Percentiles rank a stretch among this genome's conserved stretches.
Conservation (phyloP, 2,888 invertebrate species). For the Oligia strigilis region DNA sequence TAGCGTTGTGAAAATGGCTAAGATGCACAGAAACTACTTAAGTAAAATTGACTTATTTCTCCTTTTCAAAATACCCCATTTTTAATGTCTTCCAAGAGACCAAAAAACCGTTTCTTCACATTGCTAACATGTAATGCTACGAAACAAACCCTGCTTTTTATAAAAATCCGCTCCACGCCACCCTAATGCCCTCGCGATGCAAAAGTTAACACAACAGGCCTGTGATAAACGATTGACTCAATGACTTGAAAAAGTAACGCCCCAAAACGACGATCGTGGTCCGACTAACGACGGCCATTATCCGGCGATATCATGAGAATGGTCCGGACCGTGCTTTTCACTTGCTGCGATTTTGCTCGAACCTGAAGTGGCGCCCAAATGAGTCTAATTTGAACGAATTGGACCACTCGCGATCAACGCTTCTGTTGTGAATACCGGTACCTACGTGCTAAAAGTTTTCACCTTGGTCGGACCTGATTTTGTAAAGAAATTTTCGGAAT, state of each 20-base stretch:
- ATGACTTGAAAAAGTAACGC: conserved; percentile 90
- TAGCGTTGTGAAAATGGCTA: background rate
- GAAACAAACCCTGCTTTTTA: background rate
- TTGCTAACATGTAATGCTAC: background rate
- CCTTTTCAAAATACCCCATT: too few relatives aligned
- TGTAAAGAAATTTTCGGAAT: conserved; percentile 43
- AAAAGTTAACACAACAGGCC: conserved; percentile 89
- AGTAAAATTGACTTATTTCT: background rate
- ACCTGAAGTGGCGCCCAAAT: conserved; percentile 72
- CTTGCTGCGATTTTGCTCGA: conserved; percentile 72
- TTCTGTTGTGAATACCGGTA: conserved; percentile 59
- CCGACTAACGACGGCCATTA: conserved; percentile 88
- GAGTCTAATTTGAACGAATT: conserved; percentile 79
- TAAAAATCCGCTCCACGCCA: conserved; percentile 69
- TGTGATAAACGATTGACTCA: conserved; percentile 90
- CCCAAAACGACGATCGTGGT: conserved; percentile 84
- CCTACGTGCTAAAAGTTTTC: conserved; percentile 54
- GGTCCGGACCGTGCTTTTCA: conserved; percentile 75
- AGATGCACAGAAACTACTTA: background rate
- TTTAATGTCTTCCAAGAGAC: background rate
- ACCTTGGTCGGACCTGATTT: conserved; percentile 36
- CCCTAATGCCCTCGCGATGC: conserved; percentile 70
- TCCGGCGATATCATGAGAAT: conserved; percentile 78
- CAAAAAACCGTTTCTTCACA: too few relatives aligned
- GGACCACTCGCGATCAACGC: conserved; percentile 68